phyloP scores from a whole-genome alignment of 2,113 vertebrate species.

The Prunella himalayana region DNA sequence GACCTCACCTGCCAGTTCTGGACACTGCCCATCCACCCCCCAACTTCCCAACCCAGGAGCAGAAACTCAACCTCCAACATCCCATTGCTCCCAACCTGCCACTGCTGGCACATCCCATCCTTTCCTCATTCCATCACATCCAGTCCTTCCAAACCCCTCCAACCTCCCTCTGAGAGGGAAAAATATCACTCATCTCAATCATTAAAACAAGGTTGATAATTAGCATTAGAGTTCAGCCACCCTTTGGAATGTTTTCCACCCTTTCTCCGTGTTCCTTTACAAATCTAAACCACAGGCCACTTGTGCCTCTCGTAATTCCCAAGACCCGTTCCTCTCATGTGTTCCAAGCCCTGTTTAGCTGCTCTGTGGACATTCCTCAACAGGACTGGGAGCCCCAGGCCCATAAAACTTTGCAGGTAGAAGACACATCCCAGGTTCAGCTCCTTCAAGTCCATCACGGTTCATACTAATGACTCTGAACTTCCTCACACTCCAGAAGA shows the following conservation, averaged over 20 bases:
- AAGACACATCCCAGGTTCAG: not conserved
- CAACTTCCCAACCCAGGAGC: not conserved
- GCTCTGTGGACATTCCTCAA: not conserved
- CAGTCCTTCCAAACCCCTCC: not conserved
- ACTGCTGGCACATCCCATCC: not conserved
- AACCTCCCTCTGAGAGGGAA: not conserved
- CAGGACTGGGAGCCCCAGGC: not conserved
- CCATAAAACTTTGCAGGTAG: not conserved
- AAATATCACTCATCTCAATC: fast-evolving
- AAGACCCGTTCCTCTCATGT: not conserved
- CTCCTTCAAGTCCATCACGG: not conserved
- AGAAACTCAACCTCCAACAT: not conserved
- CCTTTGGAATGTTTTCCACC: not conserved
- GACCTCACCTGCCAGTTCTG: not conserved
- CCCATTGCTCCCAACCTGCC: fast-evolving
- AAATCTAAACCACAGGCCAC: not conserved
- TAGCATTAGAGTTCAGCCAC: not conserved
- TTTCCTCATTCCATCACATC: not conserved
- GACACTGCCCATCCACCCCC: not conserved
- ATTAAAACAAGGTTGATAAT: not conserved
- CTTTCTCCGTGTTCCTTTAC: not conserved
- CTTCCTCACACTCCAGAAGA: not conserved
- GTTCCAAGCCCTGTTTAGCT: not conserved
- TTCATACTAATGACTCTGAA: too few species aligned
- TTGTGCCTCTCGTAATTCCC: not conserved